A percentile compares a stretch with the other conserved stretches of the same genome.
These are phyloP conservation scores for Microctonus aethiopoides DNA, from an alignment of 2,888 invertebrate genomes.

Conservation along the genomic window DNA sequence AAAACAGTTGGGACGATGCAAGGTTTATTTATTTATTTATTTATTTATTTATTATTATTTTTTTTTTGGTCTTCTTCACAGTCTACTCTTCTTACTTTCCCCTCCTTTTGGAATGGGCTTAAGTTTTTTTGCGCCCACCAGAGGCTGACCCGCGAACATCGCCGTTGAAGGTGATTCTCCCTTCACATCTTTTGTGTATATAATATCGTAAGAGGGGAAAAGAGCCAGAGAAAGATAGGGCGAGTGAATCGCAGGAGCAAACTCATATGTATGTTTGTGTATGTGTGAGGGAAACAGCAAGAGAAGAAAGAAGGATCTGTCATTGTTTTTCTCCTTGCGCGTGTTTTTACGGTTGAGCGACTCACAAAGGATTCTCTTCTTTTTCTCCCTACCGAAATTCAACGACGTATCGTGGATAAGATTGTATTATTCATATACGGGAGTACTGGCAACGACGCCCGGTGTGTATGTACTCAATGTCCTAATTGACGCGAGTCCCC, in stretches of 20 bases:
- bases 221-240: not conserved
- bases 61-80: constrained; percentile 21
- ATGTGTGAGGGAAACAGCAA: not conserved
- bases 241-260: constrained; percentile 6
- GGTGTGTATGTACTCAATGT: not conserved
- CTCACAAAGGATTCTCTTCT: constrained; percentile 23
- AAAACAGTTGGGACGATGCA: constrained; percentile 27
- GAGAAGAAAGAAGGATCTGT: constrained; percentile 32
- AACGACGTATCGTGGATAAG: constrained; percentile 16
- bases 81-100: constrained; percentile 12
- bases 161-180: constrained; percentile 37
- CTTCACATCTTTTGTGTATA: constrained; percentile 30
- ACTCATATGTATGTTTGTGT: not conserved
- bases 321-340: constrained; percentile 36
- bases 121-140: constrained; percentile 26
- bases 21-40: constrained; percentile 20
- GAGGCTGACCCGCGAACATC: constrained; percentile 31
- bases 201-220: constrained; percentile 12
- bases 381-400: constrained; percentile 13
- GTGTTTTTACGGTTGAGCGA: constrained; percentile 23
- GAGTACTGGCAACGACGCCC: not conserved
- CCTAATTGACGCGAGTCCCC: constrained; percentile 20
- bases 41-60: constrained; percentile 13
- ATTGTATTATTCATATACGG: constrained; percentile 13
- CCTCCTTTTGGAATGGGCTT: constrained; percentile 11